Conservation (phyloP, 2,888 invertebrate species). For the Himalopsyche japonica region DNA sequence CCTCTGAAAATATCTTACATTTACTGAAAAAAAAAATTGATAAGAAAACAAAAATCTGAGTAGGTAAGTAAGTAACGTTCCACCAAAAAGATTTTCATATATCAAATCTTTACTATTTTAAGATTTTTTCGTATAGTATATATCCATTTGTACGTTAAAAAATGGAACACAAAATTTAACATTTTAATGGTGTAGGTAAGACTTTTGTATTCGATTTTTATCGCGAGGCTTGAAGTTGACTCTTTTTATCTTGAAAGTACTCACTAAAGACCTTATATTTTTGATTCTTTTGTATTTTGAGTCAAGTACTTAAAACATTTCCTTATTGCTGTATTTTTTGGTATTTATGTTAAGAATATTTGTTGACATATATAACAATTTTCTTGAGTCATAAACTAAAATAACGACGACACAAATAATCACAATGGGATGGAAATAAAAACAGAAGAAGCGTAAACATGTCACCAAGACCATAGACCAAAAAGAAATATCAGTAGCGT, state of each 20-base stretch:
- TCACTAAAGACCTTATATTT: not conserved
- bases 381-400: slow-evolving; percentile 14
- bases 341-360: not conserved
- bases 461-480: not conserved
- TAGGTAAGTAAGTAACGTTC: too few relatives aligned
- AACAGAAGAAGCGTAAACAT: slow-evolving; percentile 22
- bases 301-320: not conserved
- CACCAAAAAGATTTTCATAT: too few relatives aligned
- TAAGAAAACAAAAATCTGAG: too few relatives aligned
- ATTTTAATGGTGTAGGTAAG: too few relatives aligned
- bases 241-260: not conserved
- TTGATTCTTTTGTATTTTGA: not conserved
- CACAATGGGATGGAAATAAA: slow-evolving; percentile 25
- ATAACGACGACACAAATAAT: slow-evolving; percentile 33
- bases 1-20: too few relatives aligned
- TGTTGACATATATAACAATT: not conserved
- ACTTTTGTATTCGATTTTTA: too few relatives aligned
- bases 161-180: too few relatives aligned
- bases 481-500: not conserved
- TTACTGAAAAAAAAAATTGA: too few relatives aligned
- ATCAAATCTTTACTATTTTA: too few relatives aligned
- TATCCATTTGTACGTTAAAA: too few relatives aligned
- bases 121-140: too few relatives aligned
- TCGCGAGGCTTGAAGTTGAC: not conserved
- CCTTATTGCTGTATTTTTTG: not conserved